phyloP scores from a whole-genome alignment of 2,797 vertebrate genomes.

The Aselliscus stoliczkanus region DNA sequence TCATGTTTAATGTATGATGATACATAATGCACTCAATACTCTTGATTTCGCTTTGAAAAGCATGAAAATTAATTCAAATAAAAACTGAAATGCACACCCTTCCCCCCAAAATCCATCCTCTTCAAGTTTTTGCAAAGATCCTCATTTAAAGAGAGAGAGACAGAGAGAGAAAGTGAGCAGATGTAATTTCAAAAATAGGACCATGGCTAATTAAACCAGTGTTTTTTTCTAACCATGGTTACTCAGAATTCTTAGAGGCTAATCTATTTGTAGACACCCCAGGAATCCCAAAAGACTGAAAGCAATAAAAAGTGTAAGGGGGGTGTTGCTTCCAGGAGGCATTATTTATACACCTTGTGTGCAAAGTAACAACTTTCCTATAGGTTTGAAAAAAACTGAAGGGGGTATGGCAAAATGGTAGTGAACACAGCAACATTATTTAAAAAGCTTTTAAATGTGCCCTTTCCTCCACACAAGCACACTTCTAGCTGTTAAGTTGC shows the following conservation, averaged over 20 bases:
- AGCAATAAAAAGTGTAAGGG: conserved; percentile 36
- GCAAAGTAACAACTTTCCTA: conserved; percentile 60
- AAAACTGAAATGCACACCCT: conserved; percentile 18
- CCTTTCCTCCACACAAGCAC: not conserved
- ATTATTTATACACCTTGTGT: conserved; percentile 75
- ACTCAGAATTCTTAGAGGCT: conserved; percentile 74
- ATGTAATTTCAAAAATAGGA: conserved; percentile 71
- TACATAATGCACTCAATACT: conserved; percentile 63
- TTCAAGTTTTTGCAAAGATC: conserved; percentile 54
- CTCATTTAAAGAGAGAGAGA: conserved; percentile 15
- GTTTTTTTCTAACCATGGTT: conserved; percentile 72
- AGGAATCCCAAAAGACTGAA: conserved; percentile 78
- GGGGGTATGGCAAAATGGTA: conserved; percentile 7
- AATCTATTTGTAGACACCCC: conserved; percentile 76
- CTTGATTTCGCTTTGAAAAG: conserved; percentile 68
- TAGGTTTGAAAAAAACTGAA: not conserved
- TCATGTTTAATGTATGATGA: conserved; percentile 56
- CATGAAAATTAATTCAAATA: conserved; percentile 63
- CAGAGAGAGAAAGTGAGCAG: conserved; percentile 10
- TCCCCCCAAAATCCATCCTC: not conserved
- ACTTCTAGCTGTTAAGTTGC: conserved; percentile 43
- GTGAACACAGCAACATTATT: not conserved
- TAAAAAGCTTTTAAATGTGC: conserved; percentile 32
- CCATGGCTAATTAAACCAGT: conserved; percentile 60
- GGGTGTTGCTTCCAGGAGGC: conserved; percentile 52